Evolutionary conservation across 2,113 vertebrate genomes (phyloP), one percentile per base, ranked within the genome.

Genomic region (Orcinus orca): DNA sequence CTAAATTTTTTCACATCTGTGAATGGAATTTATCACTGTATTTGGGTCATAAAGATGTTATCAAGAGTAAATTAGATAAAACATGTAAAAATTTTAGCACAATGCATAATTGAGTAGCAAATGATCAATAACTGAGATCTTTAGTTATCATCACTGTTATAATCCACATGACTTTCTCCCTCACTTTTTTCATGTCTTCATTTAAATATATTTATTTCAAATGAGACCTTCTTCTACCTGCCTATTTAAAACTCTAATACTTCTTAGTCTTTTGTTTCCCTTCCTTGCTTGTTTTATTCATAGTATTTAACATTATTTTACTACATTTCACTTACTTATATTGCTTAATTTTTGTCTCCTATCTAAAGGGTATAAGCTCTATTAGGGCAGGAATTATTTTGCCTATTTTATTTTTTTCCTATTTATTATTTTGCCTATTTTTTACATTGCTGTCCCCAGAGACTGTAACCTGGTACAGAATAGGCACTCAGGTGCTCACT

Each of bases 171-270:
- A 82, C 20, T 65, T 58, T 95, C 53, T 80, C 7, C 25, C 10
- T 41, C 29, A 80, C 20, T 71, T 82, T 23, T 76, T 82, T 76
- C 14, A 62, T 92, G 36, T 47, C 25, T 88, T 81, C 84, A 81
- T 88, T 95, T 92, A 77, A 68, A 68, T 9, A 25, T 47, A 23
- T 87, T 55, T 71, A 38, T 92, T 95, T 90, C 68, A 95, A 65
- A 15, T 25, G 1, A 29, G 68, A 26, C 18, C 0, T 62, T 93
- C 65, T 33, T 82, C 33, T 89, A 23, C 9, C n/a, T 79, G 33
- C 31, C 31, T 85, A 10, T 33, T 89, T 92, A 67, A 89, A 84
- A 29, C 55, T 95, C 38, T 26, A 85, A 38, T 58, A 84, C 13
- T 74, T 67, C 10, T 71, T 47, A 60, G 21, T 58, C 18, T 92